Base-by-base conservation (phyloP, 2,797 vertebrate genomes). In the Odontamblyopus lacepedii region DNA sequence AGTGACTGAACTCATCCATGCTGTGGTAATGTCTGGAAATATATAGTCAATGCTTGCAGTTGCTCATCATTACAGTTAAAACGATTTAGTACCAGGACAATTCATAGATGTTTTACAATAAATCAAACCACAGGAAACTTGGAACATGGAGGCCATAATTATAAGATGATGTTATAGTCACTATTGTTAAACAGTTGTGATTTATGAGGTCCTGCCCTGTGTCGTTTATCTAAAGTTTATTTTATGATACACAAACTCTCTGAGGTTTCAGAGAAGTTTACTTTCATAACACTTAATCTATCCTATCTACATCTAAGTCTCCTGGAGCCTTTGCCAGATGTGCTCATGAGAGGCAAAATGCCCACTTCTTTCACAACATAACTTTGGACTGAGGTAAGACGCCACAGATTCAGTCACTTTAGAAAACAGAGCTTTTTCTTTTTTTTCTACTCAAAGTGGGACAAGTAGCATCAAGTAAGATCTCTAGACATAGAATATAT, bases 1-100 rank as follows among this genome's bases (percentile, higher is more conserved):
- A 99, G 91, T 98, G 97, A 83, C 98, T 99, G 91, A 99, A 99
- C 88, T 98, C 97, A 48, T 99, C 98, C 98, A 99, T 99, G 90
- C 98, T 99, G 91, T 99, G 98, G 81, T 92, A 99, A 87, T 99
- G 98, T 83, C 98, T 99, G 83, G 71, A 1, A 16, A 60, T 7
- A 55, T n/a, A 19, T n/a, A 55, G 51, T 18, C 51, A 19, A 55
- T n/a, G 51, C 13, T 8, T 41, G 23, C 23, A 63, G 23, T 5
- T 26, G 12, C 6, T 26, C n/a, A 64, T 23, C 23, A 38, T 38
- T n/a, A 63, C 30, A 57, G 23, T 57, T 57, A 26, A 57, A 57
- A 26, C 13, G 11, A 56, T 19, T 19, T 12, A 23, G 3, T 12
- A 5, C 55, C 55, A 26, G 23, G 55, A 26, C 8, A 5, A 27